Evolutionary conservation across 2,888 invertebrate species (phyloP).

Genomic region (Drosophila lacicola): DNA sequence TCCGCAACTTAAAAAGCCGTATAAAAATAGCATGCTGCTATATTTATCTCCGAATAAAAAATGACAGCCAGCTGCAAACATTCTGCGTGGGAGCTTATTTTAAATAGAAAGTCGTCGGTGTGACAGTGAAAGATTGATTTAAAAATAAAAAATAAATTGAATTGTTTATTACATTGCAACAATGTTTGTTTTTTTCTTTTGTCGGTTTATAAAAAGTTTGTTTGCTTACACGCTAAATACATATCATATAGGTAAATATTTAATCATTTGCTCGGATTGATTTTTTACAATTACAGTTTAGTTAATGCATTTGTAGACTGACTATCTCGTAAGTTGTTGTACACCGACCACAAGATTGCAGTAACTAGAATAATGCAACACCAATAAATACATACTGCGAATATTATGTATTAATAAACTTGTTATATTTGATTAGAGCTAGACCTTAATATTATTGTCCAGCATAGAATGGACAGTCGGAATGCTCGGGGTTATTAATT

Average conservation of each 20-base stretch:
- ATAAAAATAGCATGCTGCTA: slow-evolving; percentile 34
- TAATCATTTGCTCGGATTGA: slow-evolving; percentile 58
- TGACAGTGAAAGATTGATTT: slow-evolving; percentile 35
- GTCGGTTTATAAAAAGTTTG: slow-evolving; percentile 47
- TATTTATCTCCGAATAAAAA: slow-evolving; percentile 2
- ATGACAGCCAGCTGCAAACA: slow-evolving; percentile 8
- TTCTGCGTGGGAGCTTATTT: slow-evolving; percentile 1
- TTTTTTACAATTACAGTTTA: slow-evolving; percentile 59
- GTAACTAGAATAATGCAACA: slow-evolving; percentile 31
- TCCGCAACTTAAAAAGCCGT: slow-evolving; percentile 17
- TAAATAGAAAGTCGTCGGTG: slow-evolving; percentile 4
- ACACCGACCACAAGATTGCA: slow-evolving; percentile 24
- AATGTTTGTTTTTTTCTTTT: slow-evolving; percentile 18
- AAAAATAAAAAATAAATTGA: slow-evolving; percentile 58
- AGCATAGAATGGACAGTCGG: slow-evolving; percentile 50
- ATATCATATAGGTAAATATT: slow-evolving; percentile 57
- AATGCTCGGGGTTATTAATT: slow-evolving; percentile 53
- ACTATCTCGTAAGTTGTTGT: slow-evolving; percentile 36
- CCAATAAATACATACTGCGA: slow-evolving; percentile 14
- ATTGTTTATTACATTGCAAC: slow-evolving; percentile 66
- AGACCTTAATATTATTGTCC: slow-evolving; percentile 48
- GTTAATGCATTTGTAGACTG: slow-evolving; percentile 58
- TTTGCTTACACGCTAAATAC: slow-evolving; percentile 39
- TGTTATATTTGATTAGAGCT: slow-evolving; percentile 47
- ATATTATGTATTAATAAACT: slow-evolving; percentile 8